Conservation (phyloP, 2,797 vertebrate species). For the Labroides dimidiatus region DNA sequence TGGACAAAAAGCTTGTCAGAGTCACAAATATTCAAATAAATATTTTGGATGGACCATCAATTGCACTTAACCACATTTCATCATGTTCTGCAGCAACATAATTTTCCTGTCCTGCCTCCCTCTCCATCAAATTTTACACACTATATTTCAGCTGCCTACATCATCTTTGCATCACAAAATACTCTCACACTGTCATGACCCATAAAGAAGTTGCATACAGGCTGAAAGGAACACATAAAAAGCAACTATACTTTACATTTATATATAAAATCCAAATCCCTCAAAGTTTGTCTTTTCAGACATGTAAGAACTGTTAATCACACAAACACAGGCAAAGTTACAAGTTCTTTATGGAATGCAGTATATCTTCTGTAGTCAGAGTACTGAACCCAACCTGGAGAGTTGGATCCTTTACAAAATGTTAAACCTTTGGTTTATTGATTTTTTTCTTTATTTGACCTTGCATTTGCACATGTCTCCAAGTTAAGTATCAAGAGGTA, state of each 20-base stretch:
- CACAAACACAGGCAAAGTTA: constrained; percentile 20
- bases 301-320: constrained; percentile 13
- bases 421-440: constrained; percentile 13
- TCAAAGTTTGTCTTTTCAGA: constrained; percentile 32
- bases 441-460: constrained; percentile 6
- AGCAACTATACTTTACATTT: constrained; percentile 28
- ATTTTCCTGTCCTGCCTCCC: constrained; percentile 1
- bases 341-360: constrained; percentile 4
- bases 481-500: not conserved
- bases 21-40: constrained; percentile 2
- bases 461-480: not conserved
- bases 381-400: not conserved
- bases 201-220: constrained; percentile 50
- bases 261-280: constrained; percentile 3
- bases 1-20: constrained; percentile 1
- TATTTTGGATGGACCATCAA: constrained; percentile 18
- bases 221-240: constrained; percentile 53
- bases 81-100: constrained; percentile 23
- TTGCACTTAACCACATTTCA: constrained; percentile 30
- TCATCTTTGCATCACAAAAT: constrained; percentile 66
- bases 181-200: constrained; percentile 49
- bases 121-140: constrained; percentile 49
- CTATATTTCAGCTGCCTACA: constrained; percentile 57
- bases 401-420: constrained; percentile 9
- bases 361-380: constrained; percentile 1